These are phyloP conservation scores for Pristionchus entomophagus DNA, from an alignment of 2,888 invertebrate species.

Conservation along the genomic window DNA sequence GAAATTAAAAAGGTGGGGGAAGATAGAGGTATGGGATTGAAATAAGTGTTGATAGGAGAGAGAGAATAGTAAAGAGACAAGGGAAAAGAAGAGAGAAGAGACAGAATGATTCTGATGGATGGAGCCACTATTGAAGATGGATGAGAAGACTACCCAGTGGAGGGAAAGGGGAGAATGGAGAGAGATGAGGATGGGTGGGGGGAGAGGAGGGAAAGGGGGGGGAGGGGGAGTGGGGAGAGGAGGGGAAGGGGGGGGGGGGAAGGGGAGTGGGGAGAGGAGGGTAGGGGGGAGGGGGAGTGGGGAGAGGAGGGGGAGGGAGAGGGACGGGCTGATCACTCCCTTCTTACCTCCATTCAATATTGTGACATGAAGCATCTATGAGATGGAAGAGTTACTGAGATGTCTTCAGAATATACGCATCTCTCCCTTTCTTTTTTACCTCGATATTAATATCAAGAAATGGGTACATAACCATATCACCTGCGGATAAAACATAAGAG, in stretches of 20 bases:
- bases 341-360: slow-evolving; percentile 24
- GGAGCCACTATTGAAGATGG: slow-evolving; percentile 20
- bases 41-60: not conserved
- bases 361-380: too few relatives aligned
- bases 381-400: too few relatives aligned
- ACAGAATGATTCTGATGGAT: slow-evolving; percentile 11
- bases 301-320: slow-evolving; percentile 18
- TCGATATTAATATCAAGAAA: not conserved
- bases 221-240: too few relatives aligned
- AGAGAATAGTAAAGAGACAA: slow-evolving; percentile 6
- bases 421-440: not conserved
- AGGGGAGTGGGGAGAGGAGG: too few relatives aligned
- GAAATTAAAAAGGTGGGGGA: not conserved
- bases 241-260: too few relatives aligned
- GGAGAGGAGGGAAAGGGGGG: too few relatives aligned
- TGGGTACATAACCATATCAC: too few relatives aligned
- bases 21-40: not conserved
- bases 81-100: slow-evolving; percentile 20
- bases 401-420: not conserved
- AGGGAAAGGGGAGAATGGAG: too few relatives aligned
- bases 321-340: not conserved
- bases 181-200: too few relatives aligned
- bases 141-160: not conserved
- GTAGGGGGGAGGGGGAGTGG: too few relatives aligned
- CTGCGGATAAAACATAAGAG: too few relatives aligned